Evolutionary conservation across 2,113 vertebrate species (phyloP).

Genomic region (Myrmecobius fasciatus): DNA sequence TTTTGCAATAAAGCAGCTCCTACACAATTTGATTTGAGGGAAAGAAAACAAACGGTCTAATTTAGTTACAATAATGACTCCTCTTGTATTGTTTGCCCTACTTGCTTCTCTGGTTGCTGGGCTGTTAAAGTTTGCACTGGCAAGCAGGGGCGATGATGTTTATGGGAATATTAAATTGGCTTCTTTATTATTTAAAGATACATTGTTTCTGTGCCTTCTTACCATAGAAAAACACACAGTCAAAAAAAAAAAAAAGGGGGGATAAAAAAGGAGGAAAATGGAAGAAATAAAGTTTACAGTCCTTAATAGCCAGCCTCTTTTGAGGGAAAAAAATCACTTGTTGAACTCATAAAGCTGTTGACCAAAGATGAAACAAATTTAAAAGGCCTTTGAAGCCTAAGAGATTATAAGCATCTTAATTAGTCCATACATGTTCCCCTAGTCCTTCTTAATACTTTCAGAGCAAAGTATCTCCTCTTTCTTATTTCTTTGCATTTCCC

Average conservation of each 20-base stretch:
- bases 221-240: conserved; percentile 52
- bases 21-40: conserved; percentile 89
- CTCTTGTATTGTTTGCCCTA: conserved; percentile 82
- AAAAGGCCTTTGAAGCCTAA: conserved; percentile 67
- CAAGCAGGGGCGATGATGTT: conserved; percentile 78
- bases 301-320: conserved; percentile 74
- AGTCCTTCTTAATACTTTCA: conserved; percentile 66
- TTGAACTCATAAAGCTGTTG: conserved; percentile 78
- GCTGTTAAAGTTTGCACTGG: conserved; percentile 73
- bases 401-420: conserved; percentile 76
- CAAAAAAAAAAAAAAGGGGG: conserved; percentile 23
- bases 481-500: background rate
- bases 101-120: conserved; percentile 72
- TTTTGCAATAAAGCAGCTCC: conserved; percentile 90
- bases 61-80: conserved; percentile 90
- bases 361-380: conserved; percentile 76
- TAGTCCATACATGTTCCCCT: conserved; percentile 70
- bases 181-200: conserved; percentile 74
- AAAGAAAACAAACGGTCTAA: conserved; percentile 89
- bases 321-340: conserved; percentile 74
- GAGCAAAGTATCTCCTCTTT: conserved; percentile 27
- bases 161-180: conserved; percentile 79
- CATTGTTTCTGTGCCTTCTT: conserved; percentile 75
- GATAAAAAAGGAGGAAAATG: conserved; percentile 63
- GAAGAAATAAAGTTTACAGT: conserved; percentile 81